Conservation (phyloP, 1,140 invertebrate species). For the Cataglyphis hispanica region DNA sequence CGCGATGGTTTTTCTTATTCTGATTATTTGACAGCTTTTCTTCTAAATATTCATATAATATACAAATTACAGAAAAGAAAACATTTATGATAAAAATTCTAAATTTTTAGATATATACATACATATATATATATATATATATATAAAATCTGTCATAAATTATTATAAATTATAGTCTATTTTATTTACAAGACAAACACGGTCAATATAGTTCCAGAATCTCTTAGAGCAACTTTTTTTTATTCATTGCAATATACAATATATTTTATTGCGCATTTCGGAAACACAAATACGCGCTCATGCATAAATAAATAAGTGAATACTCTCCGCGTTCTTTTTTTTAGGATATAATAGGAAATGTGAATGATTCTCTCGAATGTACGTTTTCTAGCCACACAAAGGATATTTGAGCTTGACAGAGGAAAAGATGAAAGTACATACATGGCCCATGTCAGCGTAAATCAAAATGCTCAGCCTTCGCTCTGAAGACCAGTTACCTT, state of each 20-base stretch:
- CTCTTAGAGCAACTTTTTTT: slow-evolving; percentile 22
- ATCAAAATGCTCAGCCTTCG: slow-evolving; percentile 20
- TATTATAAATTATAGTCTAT: background rate
- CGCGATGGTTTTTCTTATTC: background rate
- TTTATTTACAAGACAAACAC: background rate
- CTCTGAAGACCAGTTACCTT: background rate
- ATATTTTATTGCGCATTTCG: slow-evolving; percentile 48
- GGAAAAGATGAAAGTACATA: background rate
- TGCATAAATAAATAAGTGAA: slow-evolving; percentile 63
- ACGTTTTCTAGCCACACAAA: slow-evolving; percentile 6
- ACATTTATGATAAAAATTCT: background rate
- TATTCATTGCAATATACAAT: slow-evolving; percentile 58
- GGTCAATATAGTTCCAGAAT: background rate
- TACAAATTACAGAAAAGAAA: background rate
- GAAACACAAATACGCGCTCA: slow-evolving; percentile 47
- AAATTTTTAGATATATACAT: background rate
- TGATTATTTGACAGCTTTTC: background rate
- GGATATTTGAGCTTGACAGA: slow-evolving; percentile 4
- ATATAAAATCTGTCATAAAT: too few relatives aligned
- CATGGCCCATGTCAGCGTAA: slow-evolving; percentile 15
- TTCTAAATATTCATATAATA: background rate
- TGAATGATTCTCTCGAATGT: slow-evolving; percentile 47
- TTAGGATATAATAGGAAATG: slow-evolving; percentile 2
- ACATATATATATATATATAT: background rate
- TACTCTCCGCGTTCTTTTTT: slow-evolving; percentile 46